Evolutionary conservation across 2,888 invertebrate genomes (phyloP).

Genomic region (Lapara coniferarum): DNA sequence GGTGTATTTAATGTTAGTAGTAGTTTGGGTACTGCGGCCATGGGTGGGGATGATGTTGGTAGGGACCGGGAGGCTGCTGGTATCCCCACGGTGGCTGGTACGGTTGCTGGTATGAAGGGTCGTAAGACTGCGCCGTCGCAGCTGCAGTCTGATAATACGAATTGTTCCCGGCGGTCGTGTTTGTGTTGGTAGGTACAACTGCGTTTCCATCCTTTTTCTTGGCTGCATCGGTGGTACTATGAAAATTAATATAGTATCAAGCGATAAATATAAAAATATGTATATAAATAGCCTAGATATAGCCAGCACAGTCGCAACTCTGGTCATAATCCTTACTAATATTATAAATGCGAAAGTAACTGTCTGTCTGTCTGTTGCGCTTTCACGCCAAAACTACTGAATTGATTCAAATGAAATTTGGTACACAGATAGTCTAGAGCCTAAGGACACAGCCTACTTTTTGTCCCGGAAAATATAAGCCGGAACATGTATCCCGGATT

Average conservation of each 20-base stretch:
- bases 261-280: no score
- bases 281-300: no score
- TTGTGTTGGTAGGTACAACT: slow-evolving; percentile 39
- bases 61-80: slow-evolving; percentile 77
- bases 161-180: slow-evolving; percentile 47
- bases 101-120: slow-evolving; percentile 73
- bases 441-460: no score
- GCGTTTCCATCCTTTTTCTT: slow-evolving; percentile 65
- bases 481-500: no score
- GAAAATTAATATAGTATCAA: slow-evolving; percentile 2
- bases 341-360: no score
- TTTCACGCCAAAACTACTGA: no score
- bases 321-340: no score
- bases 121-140: slow-evolving; percentile 65
- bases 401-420: no score
- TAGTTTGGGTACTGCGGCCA: slow-evolving; percentile 81
- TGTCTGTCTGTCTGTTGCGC: no score
- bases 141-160: slow-evolving; percentile 68
- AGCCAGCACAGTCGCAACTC: no score
- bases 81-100: slow-evolving; percentile 80
- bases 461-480: no score
- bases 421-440: no score
- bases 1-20: slow-evolving; percentile 54
- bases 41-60: slow-evolving; percentile 76
- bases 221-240: slow-evolving; percentile 51